Evolutionary conservation across 53 echinoderm and acorn worm genomes (phyloP).

Genomic region (Echinarachnius parma): DNA sequence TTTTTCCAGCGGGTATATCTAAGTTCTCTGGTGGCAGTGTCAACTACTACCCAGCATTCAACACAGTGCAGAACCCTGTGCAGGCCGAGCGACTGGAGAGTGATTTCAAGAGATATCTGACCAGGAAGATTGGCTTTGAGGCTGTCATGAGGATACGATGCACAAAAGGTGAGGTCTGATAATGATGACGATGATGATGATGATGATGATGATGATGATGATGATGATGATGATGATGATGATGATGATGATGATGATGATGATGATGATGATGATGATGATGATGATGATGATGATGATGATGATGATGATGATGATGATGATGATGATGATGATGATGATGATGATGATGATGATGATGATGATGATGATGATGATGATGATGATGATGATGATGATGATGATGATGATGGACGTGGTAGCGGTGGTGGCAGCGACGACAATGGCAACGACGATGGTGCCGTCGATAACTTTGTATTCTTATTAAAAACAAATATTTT

Average conservation of each 20-base stretch:
- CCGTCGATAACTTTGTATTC: too few species aligned
- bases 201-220: conserved; percentile 9
- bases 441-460: background rate
- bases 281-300: background rate
- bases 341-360: conserved; percentile 3
- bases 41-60: conserved; percentile 88
- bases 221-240: conserved; percentile 5
- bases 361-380: conserved; percentile 1
- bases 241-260: conserved; percentile 10
- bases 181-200: conserved; percentile 2
- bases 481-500: too few species aligned
- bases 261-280: conserved; percentile 4
- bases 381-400: background rate
- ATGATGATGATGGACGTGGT: background rate
- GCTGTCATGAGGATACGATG: conserved; percentile 98
- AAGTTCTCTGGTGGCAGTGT: conserved; percentile 89
- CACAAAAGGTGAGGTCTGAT: conserved; percentile 77
- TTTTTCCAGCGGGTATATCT: conserved; percentile 73
- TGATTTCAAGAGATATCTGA: conserved; percentile 85
- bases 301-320: conserved; percentile 3
- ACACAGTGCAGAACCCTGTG: conserved; percentile 73
- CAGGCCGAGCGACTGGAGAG: conserved; percentile 71
- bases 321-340: conserved; percentile 1
- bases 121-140: conserved; percentile 98
- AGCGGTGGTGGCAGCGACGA: background rate